These are phyloP conservation scores for Andinoacara biseriatus DNA, from an alignment of 2,113 vertebrate species.

Conservation along the genomic window DNA sequence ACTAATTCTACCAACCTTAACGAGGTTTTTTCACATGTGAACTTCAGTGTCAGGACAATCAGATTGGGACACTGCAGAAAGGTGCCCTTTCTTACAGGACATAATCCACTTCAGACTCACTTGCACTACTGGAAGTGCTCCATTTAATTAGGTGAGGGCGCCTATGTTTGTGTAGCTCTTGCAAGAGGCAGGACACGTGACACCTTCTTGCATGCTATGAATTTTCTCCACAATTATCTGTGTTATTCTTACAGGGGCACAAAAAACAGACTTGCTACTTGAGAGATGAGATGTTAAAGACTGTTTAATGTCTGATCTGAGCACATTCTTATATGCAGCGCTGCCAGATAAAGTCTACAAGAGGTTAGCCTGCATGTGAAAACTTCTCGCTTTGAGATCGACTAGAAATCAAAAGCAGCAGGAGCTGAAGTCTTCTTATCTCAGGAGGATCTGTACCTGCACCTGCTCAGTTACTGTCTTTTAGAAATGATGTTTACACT, in stretches of 20 bases:
- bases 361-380: background rate
- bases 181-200: background rate
- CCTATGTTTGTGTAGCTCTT: accelerated
- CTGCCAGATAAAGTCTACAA: background rate
- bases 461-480: slow-evolving; percentile 4
- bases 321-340: background rate
- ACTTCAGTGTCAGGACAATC: background rate
- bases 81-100: background rate
- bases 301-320: background rate
- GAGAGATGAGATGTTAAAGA: background rate
- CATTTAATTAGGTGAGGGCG: background rate
- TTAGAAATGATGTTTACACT: background rate
- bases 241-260: background rate
- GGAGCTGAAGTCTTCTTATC: background rate
- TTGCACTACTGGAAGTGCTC: background rate
- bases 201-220: background rate
- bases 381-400: background rate
- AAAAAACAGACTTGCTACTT: background rate
- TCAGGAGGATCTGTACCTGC: background rate
- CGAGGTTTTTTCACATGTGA: background rate
- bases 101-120: background rate
- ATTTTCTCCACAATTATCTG: background rate
- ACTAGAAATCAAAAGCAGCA: background rate
- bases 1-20: too few species aligned
- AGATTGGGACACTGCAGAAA: background rate